Evolutionary conservation across 2,888 invertebrate genomes (phyloP), one percentile per base, ranked within the genome.

Genomic region (Agrotis puta): DNA sequence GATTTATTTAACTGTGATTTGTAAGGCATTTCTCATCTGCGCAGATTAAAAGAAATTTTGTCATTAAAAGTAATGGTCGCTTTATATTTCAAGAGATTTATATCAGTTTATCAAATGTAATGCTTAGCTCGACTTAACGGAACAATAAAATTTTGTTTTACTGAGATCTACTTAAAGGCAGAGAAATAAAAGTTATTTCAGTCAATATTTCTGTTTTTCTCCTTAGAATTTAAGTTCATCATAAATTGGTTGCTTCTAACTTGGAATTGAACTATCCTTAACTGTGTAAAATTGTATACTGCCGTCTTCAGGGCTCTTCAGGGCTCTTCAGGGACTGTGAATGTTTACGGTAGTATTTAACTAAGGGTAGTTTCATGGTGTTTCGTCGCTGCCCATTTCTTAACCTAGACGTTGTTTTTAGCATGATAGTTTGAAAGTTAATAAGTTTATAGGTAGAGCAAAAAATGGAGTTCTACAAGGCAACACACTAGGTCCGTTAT

Each of bases 1-100:
- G 92, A 94, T 94, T 94, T 93, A 94, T 94, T 92, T 91, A 89
- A 89, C 90, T 89, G 90, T 92, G 91, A 92, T 93, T 93, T 93
- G 90, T 91, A 91, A 91, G 89, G 85, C 89, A 92, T 92, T 93
- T 93, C 88, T 94, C 91, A 91, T 92, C 88, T 83, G 86, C 78
- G 75, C 86, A 90, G 91, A 93, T 92, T 92, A 92, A 92, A 93
- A 91, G 91, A 91, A 93, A 92, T 91, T 90, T 88, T 88, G 89
- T 89, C 92, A 90, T 94, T 92, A 93, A 93, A 92, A 89, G 87
- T 92, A 91, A 93, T 92, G 91, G 90, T 87, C 84, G 87, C 89
- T 91, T 93, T 91, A 91, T 89, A 87, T 88, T 87, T 85, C 74
- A 83, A 79, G 77, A 90, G 90, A 91, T 92, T 91, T 92, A 92